These are phyloP conservation scores for Lutraria rhynchaena DNA, from an alignment of 1,140 invertebrate genomes.

Conservation along the genomic window DNA sequence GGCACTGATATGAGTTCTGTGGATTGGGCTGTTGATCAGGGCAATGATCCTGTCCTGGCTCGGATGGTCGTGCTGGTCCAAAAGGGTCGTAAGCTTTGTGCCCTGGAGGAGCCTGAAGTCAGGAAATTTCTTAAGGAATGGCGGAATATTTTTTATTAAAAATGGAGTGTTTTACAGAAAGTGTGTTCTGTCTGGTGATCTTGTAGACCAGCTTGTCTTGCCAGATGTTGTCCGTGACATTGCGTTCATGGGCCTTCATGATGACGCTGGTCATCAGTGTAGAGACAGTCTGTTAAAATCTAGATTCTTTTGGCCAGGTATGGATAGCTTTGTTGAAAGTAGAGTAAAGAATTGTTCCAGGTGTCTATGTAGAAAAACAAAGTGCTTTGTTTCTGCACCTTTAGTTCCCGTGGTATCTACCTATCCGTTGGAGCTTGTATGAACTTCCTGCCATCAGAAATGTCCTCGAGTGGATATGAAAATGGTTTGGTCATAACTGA, in stretches of 20 bases:
- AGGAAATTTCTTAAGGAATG: constrained; percentile 40
- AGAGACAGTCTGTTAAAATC: neutral
- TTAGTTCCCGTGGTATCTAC: no score
- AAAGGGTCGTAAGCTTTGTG: neutral
- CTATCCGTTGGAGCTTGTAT: no score
- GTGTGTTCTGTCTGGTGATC: neutral
- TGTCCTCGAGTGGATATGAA: no score
- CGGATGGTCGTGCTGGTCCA: neutral
- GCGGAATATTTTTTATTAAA: neutral
- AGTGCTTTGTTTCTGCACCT: no score
- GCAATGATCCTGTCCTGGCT: neutral
- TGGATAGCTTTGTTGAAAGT: neutral
- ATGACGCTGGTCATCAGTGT: constrained; percentile 45
- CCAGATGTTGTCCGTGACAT: neutral
- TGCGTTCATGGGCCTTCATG: constrained; percentile 45
- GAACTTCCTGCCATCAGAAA: no score
- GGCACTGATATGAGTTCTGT: neutral
- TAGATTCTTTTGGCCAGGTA: constrained; percentile 48
- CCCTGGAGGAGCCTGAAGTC: neutral
- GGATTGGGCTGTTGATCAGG: constrained; percentile 1
- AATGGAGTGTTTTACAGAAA: constrained; percentile 50
- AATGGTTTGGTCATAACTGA: no score
- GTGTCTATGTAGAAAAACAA: constrained; percentile 40
- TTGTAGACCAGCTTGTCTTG: no score
- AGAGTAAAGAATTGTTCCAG: neutral